A percentile compares a stretch with the other conserved stretches of the same genome.
Evolutionary conservation across 2,113 vertebrate genomes (phyloP).

Genomic region (Toxotes jaculatrix): DNA sequence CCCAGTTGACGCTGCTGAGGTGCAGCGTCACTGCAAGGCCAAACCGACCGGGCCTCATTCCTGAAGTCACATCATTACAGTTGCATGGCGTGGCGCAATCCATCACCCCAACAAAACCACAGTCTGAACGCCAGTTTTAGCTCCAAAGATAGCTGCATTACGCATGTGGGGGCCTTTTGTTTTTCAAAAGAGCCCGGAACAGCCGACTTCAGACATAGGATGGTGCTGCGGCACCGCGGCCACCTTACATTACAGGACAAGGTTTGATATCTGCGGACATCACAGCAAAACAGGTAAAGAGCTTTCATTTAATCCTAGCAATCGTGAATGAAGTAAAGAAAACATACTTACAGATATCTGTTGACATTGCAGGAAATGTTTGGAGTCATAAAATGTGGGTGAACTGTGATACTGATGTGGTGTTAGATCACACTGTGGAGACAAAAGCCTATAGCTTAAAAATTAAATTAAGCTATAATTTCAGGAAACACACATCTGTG

Average conservation of each 20-base stretch:
- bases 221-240: constrained; percentile 42
- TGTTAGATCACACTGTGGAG: not conserved
- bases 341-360: not conserved
- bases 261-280: constrained; percentile 29
- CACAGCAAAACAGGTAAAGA: constrained; percentile 61
- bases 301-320: not conserved
- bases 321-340: not conserved
- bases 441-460: not conserved
- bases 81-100: constrained; percentile 41
- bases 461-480: not conserved
- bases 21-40: constrained; percentile 46
- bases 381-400: not conserved
- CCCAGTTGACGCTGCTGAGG: constrained; percentile 5
- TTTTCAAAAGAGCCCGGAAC: constrained; percentile 3
- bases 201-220: constrained; percentile 37
- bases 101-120: constrained; percentile 3
- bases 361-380: not conserved
- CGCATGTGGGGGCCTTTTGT: constrained; percentile 26
- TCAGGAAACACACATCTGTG: not conserved
- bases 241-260: not conserved
- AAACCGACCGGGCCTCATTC: constrained; percentile 80
- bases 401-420: not conserved
- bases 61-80: constrained; percentile 53
- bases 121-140: not conserved
- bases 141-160: constrained; percentile 45